Evolutionary conservation across 1,140 invertebrate species (phyloP), one percentile per base, ranked within the genome.

Genomic region (Thaumetopoea pityocampa): DNA sequence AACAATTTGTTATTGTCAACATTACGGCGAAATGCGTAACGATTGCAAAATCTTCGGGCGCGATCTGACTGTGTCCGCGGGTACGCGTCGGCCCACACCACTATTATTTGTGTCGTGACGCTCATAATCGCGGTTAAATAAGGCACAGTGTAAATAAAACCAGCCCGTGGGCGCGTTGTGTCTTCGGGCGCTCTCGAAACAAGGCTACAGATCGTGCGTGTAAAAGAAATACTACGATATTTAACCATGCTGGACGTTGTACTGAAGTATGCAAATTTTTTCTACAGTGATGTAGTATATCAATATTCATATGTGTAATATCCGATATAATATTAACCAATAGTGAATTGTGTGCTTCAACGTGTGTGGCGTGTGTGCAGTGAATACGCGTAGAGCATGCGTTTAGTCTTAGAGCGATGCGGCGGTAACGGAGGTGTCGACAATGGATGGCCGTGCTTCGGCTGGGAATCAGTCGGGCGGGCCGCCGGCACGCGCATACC

Each of bases 381-480:
- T 5, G 6, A 4, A 9, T n/a, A 17, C 14, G 14, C 8, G 7
- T 8, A 17, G 1, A 17, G 17, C 17, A 12, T 23, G 32, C 23
- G 32, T 4, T 34, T 8, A 16, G 16, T 7, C 8, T 14, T 30
- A 5, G 3, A n/a, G n/a, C n/a, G 32, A 11, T 3, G 3, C 5
- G 19, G 16, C 15, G 24, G 23, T 28, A 48, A 12, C 27, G 26
- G 16, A 36, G 16, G 16, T 15, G 16, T 32, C 30, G 32, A 44
- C 34, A 35, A 28, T 26, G 48, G 24, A 61, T 64, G 65, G 59
- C 57, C 55, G 62, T 61, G 56, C 53, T 56, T 42, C 20, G 11
- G 19, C 16, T 32, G 26, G 20, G 41, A 46, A 36, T 42, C 49
- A 64, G 60, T 59, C 56, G 47, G 60, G 54, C 54, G 67, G 57